Conservation (phyloP, 2,113 vertebrate species). For the Sebastes schlegelii region DNA sequence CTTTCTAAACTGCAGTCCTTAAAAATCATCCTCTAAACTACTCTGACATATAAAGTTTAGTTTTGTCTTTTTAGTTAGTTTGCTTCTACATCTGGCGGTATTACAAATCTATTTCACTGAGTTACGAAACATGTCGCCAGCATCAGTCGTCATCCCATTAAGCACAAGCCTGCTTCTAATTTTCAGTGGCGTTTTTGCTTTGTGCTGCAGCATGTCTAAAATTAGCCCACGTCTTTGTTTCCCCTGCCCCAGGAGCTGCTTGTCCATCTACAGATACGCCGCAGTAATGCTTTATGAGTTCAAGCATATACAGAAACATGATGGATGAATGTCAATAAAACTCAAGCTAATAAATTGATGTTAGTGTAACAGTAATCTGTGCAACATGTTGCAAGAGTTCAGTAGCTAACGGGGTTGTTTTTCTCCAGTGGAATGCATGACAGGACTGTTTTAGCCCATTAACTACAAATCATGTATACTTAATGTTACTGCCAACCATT, state of each 20-base stretch:
- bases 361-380: conserved; percentile 13
- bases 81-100: not conserved
- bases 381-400: conserved; percentile 25
- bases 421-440: conserved; percentile 1
- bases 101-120: conserved; percentile 19
- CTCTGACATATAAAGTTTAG: not conserved
- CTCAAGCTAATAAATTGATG: conserved; percentile 4
- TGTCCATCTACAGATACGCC: conserved; percentile 33
- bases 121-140: conserved; percentile 27
- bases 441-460: conserved; percentile 34
- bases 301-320: not conserved
- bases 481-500: conserved; percentile 19
- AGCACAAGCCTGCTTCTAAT: conserved; percentile 41
- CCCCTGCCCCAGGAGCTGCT: conserved; percentile 30
- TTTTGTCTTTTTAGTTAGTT: conserved; percentile 8
- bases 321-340: conserved; percentile 6
- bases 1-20: not conserved
- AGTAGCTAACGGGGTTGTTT: conserved; percentile 18
- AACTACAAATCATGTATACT: conserved; percentile 28
- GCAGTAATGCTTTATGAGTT: conserved; percentile 16
- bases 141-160: conserved; percentile 26
- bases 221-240: conserved; percentile 45
- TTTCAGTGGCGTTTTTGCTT: conserved; percentile 42
- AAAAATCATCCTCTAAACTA: conserved; percentile 21
- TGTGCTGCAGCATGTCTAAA: conserved; percentile 52